A percentile compares a stretch with the other conserved stretches of the same genome.
These are phyloP conservation scores for Saxicola maurus DNA, from an alignment of 2,797 vertebrate species.

Conservation along the genomic window DNA sequence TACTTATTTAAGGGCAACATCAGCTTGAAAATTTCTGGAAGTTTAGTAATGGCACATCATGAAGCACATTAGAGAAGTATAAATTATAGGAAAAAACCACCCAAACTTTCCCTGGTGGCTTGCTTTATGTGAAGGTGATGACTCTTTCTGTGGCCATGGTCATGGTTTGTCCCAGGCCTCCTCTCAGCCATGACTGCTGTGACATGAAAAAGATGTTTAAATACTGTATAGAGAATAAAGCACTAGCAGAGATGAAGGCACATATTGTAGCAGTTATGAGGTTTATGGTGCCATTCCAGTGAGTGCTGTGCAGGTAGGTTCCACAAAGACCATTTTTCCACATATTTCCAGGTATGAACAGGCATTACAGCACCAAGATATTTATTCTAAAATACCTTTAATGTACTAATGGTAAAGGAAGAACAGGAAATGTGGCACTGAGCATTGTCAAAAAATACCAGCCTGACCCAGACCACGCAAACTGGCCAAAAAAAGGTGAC, in stretches of 20 bases:
- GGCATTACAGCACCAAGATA: neutral
- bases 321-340: neutral
- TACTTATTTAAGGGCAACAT: neutral
- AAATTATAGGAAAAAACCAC: neutral
- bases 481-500: neutral
- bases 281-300: neutral
- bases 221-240: neutral
- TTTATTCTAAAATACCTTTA: neutral
- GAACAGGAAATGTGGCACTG: rapidly evolving
- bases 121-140: neutral
- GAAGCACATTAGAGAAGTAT: neutral
- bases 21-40: neutral
- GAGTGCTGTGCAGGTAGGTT: neutral
- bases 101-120: neutral
- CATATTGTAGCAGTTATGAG: neutral
- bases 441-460: neutral
- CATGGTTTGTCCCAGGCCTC: rapidly evolving
- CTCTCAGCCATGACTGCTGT: neutral
- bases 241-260: neutral
- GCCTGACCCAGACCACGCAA: neutral
- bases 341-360: neutral
- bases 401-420: neutral
- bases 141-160: neutral
- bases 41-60: neutral
- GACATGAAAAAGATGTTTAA: neutral